Conservation (phyloP, 2,113 vertebrate species). For the Narcine bancroftii region DNA sequence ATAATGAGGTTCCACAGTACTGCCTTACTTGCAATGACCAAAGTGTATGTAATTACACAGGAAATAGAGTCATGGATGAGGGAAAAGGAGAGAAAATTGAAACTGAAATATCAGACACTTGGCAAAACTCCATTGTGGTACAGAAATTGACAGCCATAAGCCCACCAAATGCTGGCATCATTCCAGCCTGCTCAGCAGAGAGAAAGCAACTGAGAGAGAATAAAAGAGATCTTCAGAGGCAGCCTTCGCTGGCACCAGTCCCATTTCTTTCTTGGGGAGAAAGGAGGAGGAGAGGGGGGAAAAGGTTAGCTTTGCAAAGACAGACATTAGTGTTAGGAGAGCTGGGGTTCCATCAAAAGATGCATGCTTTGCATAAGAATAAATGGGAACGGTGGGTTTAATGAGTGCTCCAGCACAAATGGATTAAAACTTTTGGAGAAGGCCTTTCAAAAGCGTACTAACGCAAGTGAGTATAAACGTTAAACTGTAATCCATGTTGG, state of each 20-base stretch:
- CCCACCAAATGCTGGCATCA: not conserved
- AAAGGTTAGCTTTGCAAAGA: not conserved
- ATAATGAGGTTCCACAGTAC: not conserved
- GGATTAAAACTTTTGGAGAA: not conserved
- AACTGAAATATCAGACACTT: not conserved
- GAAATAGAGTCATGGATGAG: not conserved
- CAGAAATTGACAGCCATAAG: not conserved
- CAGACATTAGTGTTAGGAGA: not conserved
- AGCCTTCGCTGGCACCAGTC: not conserved
- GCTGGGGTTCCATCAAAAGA: not conserved
- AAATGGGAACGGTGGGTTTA: not conserved
- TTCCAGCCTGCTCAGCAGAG: not conserved
- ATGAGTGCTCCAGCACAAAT: not conserved
- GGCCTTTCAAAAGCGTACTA: not conserved
- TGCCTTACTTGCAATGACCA: not conserved
- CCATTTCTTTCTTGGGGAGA: not conserved
- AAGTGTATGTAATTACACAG: not conserved
- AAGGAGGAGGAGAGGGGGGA: not conserved
- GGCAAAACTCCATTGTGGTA: slow-evolving; percentile 4
- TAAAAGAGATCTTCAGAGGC: slow-evolving; percentile 6
- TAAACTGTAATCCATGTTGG: not conserved
- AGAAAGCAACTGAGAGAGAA: not conserved
- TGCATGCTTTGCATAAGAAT: slow-evolving; percentile 24
- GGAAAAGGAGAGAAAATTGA: not conserved
- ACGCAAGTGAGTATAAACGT: not conserved